phyloP scores from a whole-genome alignment of 2,888 invertebrate genomes.

The Calliphora vomitoria region DNA sequence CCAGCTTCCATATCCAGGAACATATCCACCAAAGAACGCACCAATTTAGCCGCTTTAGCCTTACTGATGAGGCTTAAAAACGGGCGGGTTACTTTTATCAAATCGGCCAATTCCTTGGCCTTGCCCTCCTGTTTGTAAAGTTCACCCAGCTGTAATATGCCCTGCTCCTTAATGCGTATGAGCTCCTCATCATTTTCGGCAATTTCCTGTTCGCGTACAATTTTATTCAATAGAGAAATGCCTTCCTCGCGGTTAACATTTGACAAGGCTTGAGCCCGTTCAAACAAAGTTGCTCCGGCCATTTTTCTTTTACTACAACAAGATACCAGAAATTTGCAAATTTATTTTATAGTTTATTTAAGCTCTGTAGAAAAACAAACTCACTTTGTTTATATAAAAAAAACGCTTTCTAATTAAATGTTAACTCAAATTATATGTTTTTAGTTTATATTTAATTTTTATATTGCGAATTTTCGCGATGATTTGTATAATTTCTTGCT shows the following conservation, averaged over 20 bases:
- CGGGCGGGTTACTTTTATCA: slow-evolving; percentile 97
- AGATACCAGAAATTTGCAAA: slow-evolving; percentile 1
- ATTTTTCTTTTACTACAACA: slow-evolving; percentile 85
- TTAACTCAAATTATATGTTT: slow-evolving; percentile 36
- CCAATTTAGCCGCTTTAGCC: slow-evolving; percentile 99
- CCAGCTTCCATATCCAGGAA: slow-evolving; percentile 98
- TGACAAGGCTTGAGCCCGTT: slow-evolving; percentile 91
- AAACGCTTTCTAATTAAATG: slow-evolving; percentile 31
- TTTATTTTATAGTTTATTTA: background rate
- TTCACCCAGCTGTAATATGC: slow-evolving; percentile 96
- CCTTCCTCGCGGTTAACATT: slow-evolving; percentile 91
- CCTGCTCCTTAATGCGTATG: slow-evolving; percentile 96
- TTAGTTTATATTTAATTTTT: slow-evolving; percentile 63
- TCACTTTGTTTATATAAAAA: slow-evolving; percentile 49
- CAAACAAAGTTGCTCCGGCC: slow-evolving; percentile 96
- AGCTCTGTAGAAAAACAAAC: slow-evolving; percentile 3
- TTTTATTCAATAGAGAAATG: slow-evolving; percentile 90
- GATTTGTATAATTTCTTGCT: slow-evolving; percentile 75
- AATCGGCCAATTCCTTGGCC: slow-evolving; percentile 95
- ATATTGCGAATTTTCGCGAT: slow-evolving; percentile 70
- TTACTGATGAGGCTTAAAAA: slow-evolving; percentile 98
- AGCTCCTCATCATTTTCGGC: slow-evolving; percentile 95
- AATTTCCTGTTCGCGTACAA: slow-evolving; percentile 90
- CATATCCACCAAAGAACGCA: slow-evolving; percentile 97
- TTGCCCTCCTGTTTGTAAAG: slow-evolving; percentile 96